These are phyloP conservation scores for Chiloscyllium plagiosum DNA, from an alignment of 2,113 vertebrate species.

Conservation along the genomic window DNA sequence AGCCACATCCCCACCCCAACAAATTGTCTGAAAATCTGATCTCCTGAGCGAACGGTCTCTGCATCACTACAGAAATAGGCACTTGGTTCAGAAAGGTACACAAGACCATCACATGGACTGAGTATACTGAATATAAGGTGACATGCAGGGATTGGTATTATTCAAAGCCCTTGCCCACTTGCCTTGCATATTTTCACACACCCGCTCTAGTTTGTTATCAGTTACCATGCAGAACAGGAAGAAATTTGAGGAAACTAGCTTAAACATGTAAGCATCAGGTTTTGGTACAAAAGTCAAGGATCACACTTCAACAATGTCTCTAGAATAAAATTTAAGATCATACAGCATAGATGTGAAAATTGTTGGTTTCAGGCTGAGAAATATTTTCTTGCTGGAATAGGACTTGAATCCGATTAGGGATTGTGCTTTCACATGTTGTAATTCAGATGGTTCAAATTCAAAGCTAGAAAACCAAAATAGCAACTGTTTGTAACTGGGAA, in stretches of 20 bases:
- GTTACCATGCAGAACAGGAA: background rate
- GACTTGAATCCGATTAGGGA: background rate
- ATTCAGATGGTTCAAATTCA: background rate
- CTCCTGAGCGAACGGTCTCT: background rate
- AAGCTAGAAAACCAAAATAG: background rate
- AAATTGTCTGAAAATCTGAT: background rate
- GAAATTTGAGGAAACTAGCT: background rate
- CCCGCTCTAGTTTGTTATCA: background rate
- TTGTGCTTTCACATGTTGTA: background rate
- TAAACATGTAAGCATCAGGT: background rate
- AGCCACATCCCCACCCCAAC: background rate
- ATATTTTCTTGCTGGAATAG: background rate
- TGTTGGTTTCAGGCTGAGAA: background rate
- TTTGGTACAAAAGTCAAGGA: background rate
- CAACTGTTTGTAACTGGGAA: background rate
- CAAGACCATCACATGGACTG: no score
- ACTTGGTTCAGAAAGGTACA: background rate
- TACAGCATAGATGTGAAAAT: background rate
- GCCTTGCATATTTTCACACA: background rate
- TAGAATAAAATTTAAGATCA: background rate
- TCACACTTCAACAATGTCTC: background rate
- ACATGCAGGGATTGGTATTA: background rate
- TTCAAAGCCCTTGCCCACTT: background rate
- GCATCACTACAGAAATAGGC: background rate
- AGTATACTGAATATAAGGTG: background rate